Evolutionary conservation across 64 coral and sea anemone genomes (phyloP).

Genomic region (Stylophora pistillata): DNA sequence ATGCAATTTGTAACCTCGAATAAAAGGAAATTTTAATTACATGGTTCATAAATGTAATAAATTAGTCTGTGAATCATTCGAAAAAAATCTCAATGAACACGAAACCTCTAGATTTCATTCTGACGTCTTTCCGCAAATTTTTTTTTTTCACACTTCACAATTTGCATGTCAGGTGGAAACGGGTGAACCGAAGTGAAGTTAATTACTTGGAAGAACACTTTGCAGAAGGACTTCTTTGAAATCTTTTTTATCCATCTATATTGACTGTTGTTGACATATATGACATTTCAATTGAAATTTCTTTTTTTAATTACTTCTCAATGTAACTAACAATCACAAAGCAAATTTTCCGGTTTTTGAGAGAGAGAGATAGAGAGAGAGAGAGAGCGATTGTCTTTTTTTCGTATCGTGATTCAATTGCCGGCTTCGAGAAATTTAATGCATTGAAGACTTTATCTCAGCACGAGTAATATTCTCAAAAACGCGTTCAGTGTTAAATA

Average conservation of each 20-base stretch:
- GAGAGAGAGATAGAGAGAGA: too few species aligned
- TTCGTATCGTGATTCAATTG: background rate
- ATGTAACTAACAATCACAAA: background rate
- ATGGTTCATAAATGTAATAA: background rate
- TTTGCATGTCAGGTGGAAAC: too few species aligned
- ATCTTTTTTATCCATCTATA: background rate
- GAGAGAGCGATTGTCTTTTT: background rate
- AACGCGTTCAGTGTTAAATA: too few species aligned
- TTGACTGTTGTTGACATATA: background rate
- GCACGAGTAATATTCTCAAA: too few species aligned
- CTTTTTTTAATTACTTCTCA: background rate
- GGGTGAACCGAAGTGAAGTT: background rate
- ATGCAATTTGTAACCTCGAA: background rate
- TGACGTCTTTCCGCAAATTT: background rate
- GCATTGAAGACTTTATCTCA: too few species aligned
- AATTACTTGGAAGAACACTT: background rate
- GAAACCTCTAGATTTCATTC: background rate
- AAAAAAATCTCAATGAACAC: background rate
- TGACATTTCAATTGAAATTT: background rate
- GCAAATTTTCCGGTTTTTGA: background rate
- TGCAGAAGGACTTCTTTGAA: background rate
- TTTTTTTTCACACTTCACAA: background rate
- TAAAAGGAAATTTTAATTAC: background rate
- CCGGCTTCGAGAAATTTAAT: too few species aligned
- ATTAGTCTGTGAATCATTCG: background rate